phyloP scores from a whole-genome alignment of 2,113 vertebrate genomes.

The Cheilinus undulatus region DNA sequence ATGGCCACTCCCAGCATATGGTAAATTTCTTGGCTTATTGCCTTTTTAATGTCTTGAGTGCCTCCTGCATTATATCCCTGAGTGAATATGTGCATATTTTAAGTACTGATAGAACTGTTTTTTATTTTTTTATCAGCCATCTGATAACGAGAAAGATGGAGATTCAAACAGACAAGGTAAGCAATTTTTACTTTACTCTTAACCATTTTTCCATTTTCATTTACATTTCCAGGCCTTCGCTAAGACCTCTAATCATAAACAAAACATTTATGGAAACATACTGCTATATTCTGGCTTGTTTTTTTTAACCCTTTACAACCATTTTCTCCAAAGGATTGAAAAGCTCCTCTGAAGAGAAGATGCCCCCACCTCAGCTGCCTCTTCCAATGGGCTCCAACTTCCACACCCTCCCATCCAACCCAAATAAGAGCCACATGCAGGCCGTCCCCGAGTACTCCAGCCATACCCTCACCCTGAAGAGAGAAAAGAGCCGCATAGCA shows the following conservation, averaged over 20 bases:
- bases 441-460: slow-evolving; percentile 93
- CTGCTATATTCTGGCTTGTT: slow-evolving; percentile 3
- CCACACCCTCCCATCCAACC: slow-evolving; percentile 95
- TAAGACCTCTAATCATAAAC: slow-evolving; percentile 33
- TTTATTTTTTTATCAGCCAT: slow-evolving; percentile 84
- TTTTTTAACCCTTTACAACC: slow-evolving; percentile 8
- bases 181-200: slow-evolving; percentile 44
- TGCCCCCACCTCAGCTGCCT: slow-evolving; percentile 86
- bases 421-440: slow-evolving; percentile 92
- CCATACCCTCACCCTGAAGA: slow-evolving; percentile 95
- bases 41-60: slow-evolving; percentile 77
- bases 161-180: slow-evolving; percentile 98
- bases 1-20: slow-evolving; percentile 95
- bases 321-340: slow-evolving; percentile 85
- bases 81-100: slow-evolving; percentile 68
- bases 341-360: slow-evolving; percentile 92
- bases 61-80: slow-evolving; percentile 53
- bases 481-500: slow-evolving; percentile 86
- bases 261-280: slow-evolving; percentile 6
- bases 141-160: slow-evolving; percentile 97
- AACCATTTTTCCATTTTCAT: slow-evolving; percentile 56
- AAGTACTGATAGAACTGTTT: slow-evolving; percentile 61
- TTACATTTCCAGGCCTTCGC: slow-evolving; percentile 47
- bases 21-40: slow-evolving; percentile 82
- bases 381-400: slow-evolving; percentile 93